phyloP scores from a whole-genome alignment of 2,113 vertebrate species.

The Romanogobio albipinnatus region DNA sequence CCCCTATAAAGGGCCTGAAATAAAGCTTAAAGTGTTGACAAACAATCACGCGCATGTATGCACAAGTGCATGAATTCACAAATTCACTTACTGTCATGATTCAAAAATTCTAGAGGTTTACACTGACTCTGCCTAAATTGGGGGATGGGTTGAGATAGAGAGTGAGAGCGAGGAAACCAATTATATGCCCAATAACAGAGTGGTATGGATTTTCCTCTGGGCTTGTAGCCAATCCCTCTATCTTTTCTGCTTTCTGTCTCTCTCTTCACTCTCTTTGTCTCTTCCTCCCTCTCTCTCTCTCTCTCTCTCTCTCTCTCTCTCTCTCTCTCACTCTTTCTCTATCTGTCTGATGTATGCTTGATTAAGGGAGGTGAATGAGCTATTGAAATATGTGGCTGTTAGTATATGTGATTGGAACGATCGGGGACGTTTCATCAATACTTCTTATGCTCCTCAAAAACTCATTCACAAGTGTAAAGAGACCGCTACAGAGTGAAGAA shows the following conservation, averaged over 20 bases:
- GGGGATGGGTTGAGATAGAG: constrained; percentile 29
- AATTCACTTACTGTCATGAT: constrained; percentile 15
- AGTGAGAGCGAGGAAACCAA: constrained; percentile 63
- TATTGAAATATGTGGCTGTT: constrained; percentile 62
- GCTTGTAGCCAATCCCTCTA: constrained; percentile 53
- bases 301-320: constrained; percentile 34
- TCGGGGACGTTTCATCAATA: constrained; percentile 69
- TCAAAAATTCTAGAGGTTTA: constrained; percentile 13
- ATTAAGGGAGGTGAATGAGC: constrained; percentile 51
- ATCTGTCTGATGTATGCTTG: constrained; percentile 44
- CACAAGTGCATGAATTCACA: constrained; percentile 17
- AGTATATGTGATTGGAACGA: constrained; percentile 43
- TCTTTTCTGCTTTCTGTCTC: constrained; percentile 35
- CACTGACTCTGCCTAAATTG: constrained; percentile 6
- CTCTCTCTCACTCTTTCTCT: constrained; percentile 25
- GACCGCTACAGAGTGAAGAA: not conserved
- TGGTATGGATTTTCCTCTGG: constrained; percentile 71
- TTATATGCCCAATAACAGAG: constrained; percentile 71
- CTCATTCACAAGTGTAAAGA: constrained; percentile 29
- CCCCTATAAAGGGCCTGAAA: not conserved
- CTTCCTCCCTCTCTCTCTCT: not conserved
- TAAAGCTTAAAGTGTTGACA: not conserved
- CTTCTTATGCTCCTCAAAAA: constrained; percentile 34
- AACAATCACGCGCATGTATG: not conserved
- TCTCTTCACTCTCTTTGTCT: constrained; percentile 40